Base-by-base conservation (phyloP, 1,140 invertebrate genomes). In the Hycleus phaleratus region DNA sequence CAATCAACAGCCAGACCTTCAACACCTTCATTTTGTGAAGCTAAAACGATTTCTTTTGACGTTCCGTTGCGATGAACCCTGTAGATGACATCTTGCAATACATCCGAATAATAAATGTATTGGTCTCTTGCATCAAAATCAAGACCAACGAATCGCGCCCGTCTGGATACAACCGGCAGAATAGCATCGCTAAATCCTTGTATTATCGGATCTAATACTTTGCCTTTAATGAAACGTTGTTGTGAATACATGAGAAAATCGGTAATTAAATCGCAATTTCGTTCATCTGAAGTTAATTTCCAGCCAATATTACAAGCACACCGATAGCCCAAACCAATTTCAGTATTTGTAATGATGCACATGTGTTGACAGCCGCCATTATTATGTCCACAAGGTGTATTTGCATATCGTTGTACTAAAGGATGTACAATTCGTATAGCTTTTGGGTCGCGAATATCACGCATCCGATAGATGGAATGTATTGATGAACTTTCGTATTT, bases 211-310 rank as follows among this genome's bases (percentile, higher is more conserved):
- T 96, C 83, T 18, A 97, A 72, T 0, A 97, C 89, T 73, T 95
- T 89, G 18, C 95, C 96, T 71, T 97, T 93, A 56, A 98, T 95
- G 66, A 97, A 95, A 59, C 95, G 86, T 68, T 97, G 95, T 66
- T 97, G 94, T 0, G 94, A 97, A 74, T 97, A 98, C 81, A 99
- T 88, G 0, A 99, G 79, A 71, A 98, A 99, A 65, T 97, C 92
- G 38, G 85, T 80, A 0, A 97, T 87, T 12, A 86, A 73, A 65
- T 86, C 86, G 71, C 96, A 99, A 67, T 88, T 89, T 52, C 85
- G 83, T 25, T 91, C 77, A 73, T 96, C 89, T 0, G 75, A 72
- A 3, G 84, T 78, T 4, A 97, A 73, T 62, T 84, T 79, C 73
- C 85, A 95, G 3, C 96, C 96, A 44, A 95, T 92, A 54, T 91